phyloP scores from a whole-genome alignment of 2,113 vertebrate species.

The Phaethornis superciliosus region DNA sequence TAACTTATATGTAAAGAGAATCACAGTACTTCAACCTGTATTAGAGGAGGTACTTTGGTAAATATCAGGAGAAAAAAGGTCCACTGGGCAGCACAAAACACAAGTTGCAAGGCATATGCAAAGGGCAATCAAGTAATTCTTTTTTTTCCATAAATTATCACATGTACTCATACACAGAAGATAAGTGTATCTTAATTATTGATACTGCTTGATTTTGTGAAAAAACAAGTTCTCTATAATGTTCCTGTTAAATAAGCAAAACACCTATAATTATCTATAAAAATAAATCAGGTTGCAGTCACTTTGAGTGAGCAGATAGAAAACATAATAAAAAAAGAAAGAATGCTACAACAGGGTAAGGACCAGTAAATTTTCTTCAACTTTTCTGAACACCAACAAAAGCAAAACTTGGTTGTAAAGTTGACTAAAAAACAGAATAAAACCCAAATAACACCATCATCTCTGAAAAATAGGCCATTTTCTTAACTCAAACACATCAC shows the following conservation, averaged over 20 bases:
- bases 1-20: neutral
- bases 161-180: neutral
- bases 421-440: neutral
- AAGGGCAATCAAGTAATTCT: neutral
- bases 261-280: neutral
- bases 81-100: neutral
- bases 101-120: neutral
- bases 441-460: no score
- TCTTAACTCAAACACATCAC: neutral
- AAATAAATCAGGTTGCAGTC: neutral
- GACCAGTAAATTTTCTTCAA: neutral
- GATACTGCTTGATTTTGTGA: neutral
- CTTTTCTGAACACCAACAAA: neutral
- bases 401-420: neutral
- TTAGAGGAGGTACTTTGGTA: neutral
- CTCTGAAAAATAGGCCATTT: neutral
- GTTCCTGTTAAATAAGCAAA: neutral
- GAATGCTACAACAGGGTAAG: neutral
- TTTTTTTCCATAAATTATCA: neutral
- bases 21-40: neutral
- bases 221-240: neutral
- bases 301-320: neutral
- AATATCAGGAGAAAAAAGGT: neutral
- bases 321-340: neutral
- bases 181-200: neutral